phyloP scores from a whole-genome alignment of 2,888 invertebrate genomes.

The Pomacea canaliculata region DNA sequence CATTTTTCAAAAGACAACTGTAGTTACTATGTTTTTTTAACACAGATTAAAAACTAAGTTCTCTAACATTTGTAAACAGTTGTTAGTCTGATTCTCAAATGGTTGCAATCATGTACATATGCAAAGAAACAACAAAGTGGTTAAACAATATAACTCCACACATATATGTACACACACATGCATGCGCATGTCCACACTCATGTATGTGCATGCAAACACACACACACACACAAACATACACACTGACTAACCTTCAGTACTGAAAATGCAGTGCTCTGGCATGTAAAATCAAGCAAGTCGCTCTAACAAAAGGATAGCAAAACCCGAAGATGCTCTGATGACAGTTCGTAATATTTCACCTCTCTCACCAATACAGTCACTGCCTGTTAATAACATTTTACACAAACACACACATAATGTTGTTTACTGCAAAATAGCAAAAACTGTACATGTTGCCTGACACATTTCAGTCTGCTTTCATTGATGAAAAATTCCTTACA shows the following conservation, averaged over 20 bases:
- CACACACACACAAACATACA: too few species aligned
- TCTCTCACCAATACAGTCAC: slow-evolving; percentile 86
- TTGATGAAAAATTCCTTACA: too few species aligned
- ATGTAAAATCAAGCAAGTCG: slow-evolving; percentile 86
- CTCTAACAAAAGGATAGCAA: slow-evolving; percentile 89
- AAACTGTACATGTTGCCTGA: too few species aligned
- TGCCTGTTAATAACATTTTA: slow-evolving; percentile 72
- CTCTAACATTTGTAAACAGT: background rate
- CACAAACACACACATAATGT: too few species aligned
- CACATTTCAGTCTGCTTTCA: too few species aligned
- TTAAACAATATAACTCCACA: background rate
- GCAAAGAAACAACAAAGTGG: background rate
- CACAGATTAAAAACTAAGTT: too few species aligned
- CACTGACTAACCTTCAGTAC: slow-evolving; percentile 84
- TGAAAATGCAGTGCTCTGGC: slow-evolving; percentile 89
- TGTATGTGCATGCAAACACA: too few species aligned
- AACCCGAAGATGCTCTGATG: slow-evolving; percentile 82
- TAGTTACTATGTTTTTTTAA: too few species aligned
- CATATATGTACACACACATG: too few species aligned
- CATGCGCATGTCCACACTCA: too few species aligned
- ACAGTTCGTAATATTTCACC: slow-evolving; percentile 80
- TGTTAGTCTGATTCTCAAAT: background rate
- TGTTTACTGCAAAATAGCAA: too few species aligned
- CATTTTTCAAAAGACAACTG: background rate
- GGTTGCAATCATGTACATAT: background rate